phyloP scores from a whole-genome alignment of 1,140 invertebrate genomes.

The Dufourea novaeangliae region DNA sequence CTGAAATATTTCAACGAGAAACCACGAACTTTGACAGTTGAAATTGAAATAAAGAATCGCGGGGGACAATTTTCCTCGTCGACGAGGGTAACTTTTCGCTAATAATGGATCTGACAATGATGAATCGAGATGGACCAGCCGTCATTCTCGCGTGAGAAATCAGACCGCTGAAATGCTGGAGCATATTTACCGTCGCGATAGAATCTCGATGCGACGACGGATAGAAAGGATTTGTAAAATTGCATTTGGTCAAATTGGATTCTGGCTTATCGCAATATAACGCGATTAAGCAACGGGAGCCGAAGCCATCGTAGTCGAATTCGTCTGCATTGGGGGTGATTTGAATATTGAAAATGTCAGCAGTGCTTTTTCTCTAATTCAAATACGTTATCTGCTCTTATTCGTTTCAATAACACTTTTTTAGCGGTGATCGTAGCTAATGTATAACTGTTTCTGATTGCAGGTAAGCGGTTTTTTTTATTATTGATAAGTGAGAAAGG shows the following conservation, averaged over 20 bases:
- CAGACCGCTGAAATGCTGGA: neutral
- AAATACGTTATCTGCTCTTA: neutral
- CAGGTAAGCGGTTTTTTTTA: constrained; percentile 4
- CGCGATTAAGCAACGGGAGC: constrained; percentile 51
- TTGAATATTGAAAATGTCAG: neutral
- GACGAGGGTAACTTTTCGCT: constrained; percentile 22
- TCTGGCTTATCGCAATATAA: constrained; percentile 44
- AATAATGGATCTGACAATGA: constrained; percentile 23
- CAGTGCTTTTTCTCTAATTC: neutral
- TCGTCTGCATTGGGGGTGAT: neutral
- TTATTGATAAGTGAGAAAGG: too few species aligned
- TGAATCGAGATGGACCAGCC: constrained; percentile 32
- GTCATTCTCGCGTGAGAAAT: constrained; percentile 7
- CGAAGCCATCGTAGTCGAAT: constrained; percentile 51
- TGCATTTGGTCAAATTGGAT: constrained; percentile 60
- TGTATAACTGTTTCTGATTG: neutral
- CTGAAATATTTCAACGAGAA: constrained; percentile 34
- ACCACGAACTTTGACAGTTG: constrained; percentile 27
- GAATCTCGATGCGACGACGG: neutral
- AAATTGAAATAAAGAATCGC: constrained; percentile 36
- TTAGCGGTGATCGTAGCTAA: neutral
- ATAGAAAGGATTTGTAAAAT: constrained; percentile 54
- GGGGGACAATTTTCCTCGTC: neutral
- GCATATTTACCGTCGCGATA: neutral
- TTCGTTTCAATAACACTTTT: neutral